phyloP scores from a whole-genome alignment of 2,888 invertebrate species.

The Ischnus inquisitorius region DNA sequence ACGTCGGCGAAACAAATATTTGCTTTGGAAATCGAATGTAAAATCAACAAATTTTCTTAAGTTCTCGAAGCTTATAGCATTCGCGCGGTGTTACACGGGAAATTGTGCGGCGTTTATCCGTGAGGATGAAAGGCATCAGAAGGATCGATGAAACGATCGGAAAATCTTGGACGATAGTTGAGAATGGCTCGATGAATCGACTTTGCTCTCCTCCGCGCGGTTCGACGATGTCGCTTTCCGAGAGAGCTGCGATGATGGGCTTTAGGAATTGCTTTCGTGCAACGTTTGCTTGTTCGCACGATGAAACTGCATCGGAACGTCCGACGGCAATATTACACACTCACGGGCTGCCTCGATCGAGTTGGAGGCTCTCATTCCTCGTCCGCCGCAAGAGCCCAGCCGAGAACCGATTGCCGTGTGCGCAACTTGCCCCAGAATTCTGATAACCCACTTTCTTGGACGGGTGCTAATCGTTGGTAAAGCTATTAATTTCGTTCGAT shows the following conservation, averaged over 20 bases:
- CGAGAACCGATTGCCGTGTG: constrained; percentile 6
- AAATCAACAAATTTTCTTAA: not conserved
- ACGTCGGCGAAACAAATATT: not conserved
- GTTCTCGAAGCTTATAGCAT: not conserved
- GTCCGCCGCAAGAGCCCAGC: not conserved
- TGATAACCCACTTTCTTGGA: constrained; percentile 60
- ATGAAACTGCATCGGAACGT: constrained; percentile 23
- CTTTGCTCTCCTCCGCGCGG: constrained; percentile 5
- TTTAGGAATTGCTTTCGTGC: constrained; percentile 37
- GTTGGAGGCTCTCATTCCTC: not conserved
- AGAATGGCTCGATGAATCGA: constrained; percentile 33
- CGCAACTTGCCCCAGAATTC: constrained; percentile 38
- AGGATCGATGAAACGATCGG: not conserved
- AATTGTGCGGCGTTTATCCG: not conserved
- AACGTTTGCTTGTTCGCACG: constrained; percentile 37
- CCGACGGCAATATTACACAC: constrained; percentile 19
- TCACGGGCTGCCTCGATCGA: not conserved
- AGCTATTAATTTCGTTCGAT: constrained; percentile 64
- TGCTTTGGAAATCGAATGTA: not conserved
- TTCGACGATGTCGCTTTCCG: not conserved
- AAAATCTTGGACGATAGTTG: not conserved
- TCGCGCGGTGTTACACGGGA: not conserved
- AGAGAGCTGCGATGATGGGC: constrained; percentile 11
- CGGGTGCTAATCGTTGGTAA: constrained; percentile 56
- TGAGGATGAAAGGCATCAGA: no score